Evolutionary conservation across 1,140 invertebrate species (phyloP).

Genomic region (Drosophila pseudoananassae): DNA sequence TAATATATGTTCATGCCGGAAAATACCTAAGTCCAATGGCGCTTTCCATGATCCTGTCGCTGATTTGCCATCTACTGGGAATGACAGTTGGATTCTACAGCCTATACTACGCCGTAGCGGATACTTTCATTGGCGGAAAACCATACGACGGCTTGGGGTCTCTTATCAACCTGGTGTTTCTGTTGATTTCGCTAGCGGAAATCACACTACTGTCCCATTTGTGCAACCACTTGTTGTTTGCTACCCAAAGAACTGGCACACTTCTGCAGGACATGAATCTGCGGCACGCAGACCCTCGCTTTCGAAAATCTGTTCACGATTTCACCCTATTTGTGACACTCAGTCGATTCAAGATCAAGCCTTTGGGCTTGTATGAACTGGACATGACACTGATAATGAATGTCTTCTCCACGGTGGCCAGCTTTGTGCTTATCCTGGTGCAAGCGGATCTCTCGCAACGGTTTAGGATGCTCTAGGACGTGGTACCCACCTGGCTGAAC

Average conservation of each 20-base stretch:
- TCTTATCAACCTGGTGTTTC: constrained; percentile 65
- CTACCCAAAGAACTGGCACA: constrained; percentile 39
- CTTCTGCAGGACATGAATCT: constrained; percentile 62
- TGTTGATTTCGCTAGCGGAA: constrained; percentile 67
- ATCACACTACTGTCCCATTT: constrained; percentile 52
- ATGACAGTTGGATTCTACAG: constrained; percentile 71
- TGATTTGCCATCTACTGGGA: constrained; percentile 72
- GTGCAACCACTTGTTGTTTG: constrained; percentile 47
- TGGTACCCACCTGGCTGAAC: neutral
- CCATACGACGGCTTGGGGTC: constrained; percentile 66
- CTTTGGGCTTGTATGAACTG: constrained; percentile 64
- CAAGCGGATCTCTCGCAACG: constrained; percentile 64
- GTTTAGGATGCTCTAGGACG: constrained; percentile 25
- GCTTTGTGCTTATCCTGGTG: constrained; percentile 58
- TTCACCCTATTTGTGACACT: constrained; percentile 56
- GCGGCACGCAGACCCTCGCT: constrained; percentile 57
- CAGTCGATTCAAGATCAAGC: constrained; percentile 64
- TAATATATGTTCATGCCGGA: constrained; percentile 47
- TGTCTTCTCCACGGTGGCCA: constrained; percentile 54
- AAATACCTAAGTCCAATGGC: constrained; percentile 59
- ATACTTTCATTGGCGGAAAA: constrained; percentile 58
- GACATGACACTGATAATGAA: constrained; percentile 56
- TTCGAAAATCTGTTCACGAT: constrained; percentile 49
- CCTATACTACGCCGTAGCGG: constrained; percentile 66
- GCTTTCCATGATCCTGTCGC: constrained; percentile 59